Percentiles rank a stretch among this genome's conserved stretches.
phyloP scores from a whole-genome alignment of 2,797 vertebrate species.

The Scomberomorus guttatus region DNA sequence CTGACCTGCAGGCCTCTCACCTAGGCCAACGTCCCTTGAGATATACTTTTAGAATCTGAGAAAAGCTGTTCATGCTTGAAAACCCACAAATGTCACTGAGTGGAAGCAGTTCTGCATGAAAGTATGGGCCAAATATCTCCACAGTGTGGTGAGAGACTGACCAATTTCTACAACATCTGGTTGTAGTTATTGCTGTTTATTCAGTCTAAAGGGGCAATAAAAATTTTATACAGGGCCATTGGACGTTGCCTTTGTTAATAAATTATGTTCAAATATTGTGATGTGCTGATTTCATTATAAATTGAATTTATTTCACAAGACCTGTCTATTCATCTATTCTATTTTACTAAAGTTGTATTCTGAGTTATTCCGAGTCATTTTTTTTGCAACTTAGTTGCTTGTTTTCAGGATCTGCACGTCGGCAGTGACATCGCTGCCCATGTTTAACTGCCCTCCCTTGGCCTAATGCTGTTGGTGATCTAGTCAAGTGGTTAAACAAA shows the following conservation, averaged over 20 bases:
- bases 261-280: neutral
- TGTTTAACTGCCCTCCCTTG: neutral
- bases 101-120: neutral
- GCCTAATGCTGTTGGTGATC: too few relatives aligned
- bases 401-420: neutral
- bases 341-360: neutral
- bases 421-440: neutral
- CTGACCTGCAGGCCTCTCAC: neutral
- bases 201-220: neutral
- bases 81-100: slow-evolving; percentile 23
- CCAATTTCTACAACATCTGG: neutral
- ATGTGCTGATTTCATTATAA: neutral
- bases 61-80: slow-evolving; percentile 31
- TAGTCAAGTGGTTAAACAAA: neutral
- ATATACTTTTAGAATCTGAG: neutral
- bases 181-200: neutral
- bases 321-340: neutral
- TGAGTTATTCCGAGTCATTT: too few relatives aligned
- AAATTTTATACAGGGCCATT: neutral
- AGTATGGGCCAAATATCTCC: neutral
- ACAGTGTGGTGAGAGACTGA: neutral
- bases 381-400: neutral
- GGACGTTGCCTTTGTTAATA: neutral
- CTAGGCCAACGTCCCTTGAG: neutral
- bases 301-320: neutral